Percentiles rank a stretch among this genome's conserved stretches.
phyloP scores from a whole-genome alignment of 2,888 invertebrate species.

The Clostera curtula region DNA sequence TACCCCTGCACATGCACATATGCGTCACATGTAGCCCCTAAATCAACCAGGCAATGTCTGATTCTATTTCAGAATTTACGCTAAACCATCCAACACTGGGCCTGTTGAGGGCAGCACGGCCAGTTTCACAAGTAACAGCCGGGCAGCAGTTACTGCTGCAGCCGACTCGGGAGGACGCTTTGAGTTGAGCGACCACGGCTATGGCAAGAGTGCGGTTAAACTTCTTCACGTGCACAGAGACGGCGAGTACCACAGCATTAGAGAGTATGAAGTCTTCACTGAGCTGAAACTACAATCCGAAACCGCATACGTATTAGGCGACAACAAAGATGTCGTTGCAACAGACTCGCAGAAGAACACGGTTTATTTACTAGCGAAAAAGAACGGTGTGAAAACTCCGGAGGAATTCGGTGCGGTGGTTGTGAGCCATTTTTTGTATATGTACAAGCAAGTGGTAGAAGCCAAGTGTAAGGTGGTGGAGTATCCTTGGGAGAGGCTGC shows the following conservation, averaged over 20 bases:
- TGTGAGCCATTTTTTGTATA: constrained; percentile 82
- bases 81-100: constrained; percentile 64
- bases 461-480: constrained; percentile 81
- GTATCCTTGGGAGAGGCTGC: constrained; percentile 84
- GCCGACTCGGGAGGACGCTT: constrained; percentile 69
- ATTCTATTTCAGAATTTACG: constrained; percentile 57
- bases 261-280: constrained; percentile 83
- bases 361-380: constrained; percentile 85
- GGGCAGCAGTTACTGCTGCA: constrained; percentile 45
- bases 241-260: constrained; percentile 79
- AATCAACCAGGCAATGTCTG: neutral
- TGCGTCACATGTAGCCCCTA: too few relatives aligned
- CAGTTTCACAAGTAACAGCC: constrained; percentile 17
- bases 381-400: constrained; percentile 83
- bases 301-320: constrained; percentile 82
- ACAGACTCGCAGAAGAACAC: constrained; percentile 91
- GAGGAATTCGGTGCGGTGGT: constrained; percentile 86
- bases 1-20: too few relatives aligned
- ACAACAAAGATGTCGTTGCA: constrained; percentile 86
- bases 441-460: constrained; percentile 83
- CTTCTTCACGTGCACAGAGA: constrained; percentile 81
- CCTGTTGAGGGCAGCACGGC: constrained; percentile 29
- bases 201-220: constrained; percentile 85
- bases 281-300: constrained; percentile 80
- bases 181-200: constrained; percentile 78